These are phyloP conservation scores for Leucophenga varia DNA, from an alignment of 1,140 invertebrate genomes.

Conservation along the genomic window DNA sequence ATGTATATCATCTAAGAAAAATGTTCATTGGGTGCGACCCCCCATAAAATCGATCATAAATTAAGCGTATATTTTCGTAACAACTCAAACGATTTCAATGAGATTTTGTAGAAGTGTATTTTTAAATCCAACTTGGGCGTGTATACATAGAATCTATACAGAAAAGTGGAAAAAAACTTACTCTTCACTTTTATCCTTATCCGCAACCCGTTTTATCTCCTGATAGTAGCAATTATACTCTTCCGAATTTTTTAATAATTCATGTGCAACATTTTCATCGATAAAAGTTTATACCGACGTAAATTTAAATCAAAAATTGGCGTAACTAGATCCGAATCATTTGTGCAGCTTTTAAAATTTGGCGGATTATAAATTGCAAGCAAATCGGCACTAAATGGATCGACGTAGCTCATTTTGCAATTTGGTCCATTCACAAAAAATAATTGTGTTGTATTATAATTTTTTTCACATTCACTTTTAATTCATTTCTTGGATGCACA, in stretches of 20 bases:
- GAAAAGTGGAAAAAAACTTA: too few species aligned
- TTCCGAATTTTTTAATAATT: constrained; percentile 10
- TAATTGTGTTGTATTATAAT: too few species aligned
- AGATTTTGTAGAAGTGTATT: too few species aligned
- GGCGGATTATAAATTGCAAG: constrained; percentile 12
- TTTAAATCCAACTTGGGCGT: too few species aligned
- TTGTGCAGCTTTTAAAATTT: constrained; percentile 58
- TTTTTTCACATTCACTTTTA: too few species aligned
- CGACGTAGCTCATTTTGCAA: constrained; percentile 33
- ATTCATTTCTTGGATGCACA: too few species aligned
- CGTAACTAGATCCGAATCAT: constrained; percentile 55
- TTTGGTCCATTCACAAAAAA: constrained; percentile 24
- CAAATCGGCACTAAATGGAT: constrained; percentile 26
- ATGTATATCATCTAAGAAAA: too few species aligned
- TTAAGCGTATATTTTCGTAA: too few species aligned
- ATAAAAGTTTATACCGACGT: constrained; percentile 30
- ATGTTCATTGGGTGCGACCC: too few species aligned
- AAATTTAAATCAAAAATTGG: constrained; percentile 34
- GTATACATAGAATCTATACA: too few species aligned
- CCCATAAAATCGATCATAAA: too few species aligned
- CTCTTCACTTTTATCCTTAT: constrained; percentile 13
- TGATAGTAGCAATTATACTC: constrained; percentile 10
- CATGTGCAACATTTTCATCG: constrained; percentile 32
- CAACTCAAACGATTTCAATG: too few species aligned
- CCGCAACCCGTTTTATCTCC: neutral